Base-by-base conservation (phyloP, 2,797 vertebrate genomes). In the Eptatretus atami region DNA sequence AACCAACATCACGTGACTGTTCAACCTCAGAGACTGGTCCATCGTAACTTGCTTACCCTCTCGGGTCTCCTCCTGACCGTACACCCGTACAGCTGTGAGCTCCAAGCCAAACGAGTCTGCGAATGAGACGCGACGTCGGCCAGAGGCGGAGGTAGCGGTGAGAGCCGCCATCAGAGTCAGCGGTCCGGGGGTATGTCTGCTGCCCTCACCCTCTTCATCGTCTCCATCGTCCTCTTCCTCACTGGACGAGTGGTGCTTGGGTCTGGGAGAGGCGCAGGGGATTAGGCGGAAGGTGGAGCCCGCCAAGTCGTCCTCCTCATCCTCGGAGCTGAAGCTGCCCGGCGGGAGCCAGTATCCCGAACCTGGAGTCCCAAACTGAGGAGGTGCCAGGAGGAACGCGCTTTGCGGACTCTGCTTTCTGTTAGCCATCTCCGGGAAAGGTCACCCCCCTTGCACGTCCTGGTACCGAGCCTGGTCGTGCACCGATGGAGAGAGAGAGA, bases 51-150 rank as follows among this genome's bases (percentile, higher is more conserved):
- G 15, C n/a, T n/a, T n/a, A 25, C n/a, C 57, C 9, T 61, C 55
- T 19, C 14, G 55, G 14, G 19, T 19, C 55, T 60, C 57, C n/a
- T n/a, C 57, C 10, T 61, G 15, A 25, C 24, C 57, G 57, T 61
- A 61, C n/a, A 61, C n/a, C 57, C 24, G n/a, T 12, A 61, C 57
- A 10, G 57, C 57, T 10, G 57, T 61, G 15, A 61, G 57, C 57
- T 61, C 57, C 57, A 61, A 25, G n/a, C 57, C 57, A 12, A 61
- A 61, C n/a, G n/a, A n/a, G 57, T 61, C 57, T 25, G 57, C 57
- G 12, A 61, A 61, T 10, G 57, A 61, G 9, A 61, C 57, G 2
- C 57, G 57, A n/a, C 57, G n/a, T 12, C 57, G n/a, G 57, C n/a
- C n/a, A 10, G 57, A 61, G 57, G 15, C 57, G 2, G 24, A 10